These are phyloP conservation scores for Sminthurides bifidus DNA, from an alignment of 1,140 invertebrate species.

Conservation along the genomic window DNA sequence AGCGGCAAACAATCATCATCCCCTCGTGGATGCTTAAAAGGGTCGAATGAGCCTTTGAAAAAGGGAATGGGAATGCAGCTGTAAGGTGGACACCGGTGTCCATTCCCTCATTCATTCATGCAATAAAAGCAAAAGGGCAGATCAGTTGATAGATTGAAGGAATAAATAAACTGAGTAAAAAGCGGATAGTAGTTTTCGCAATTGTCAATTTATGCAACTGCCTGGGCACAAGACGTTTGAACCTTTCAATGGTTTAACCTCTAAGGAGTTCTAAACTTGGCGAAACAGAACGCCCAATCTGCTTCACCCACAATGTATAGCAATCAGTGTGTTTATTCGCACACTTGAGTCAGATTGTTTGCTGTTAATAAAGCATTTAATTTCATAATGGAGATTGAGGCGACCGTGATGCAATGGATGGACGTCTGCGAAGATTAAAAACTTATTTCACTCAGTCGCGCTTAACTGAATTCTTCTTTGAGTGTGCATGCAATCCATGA, in stretches of 20 bases:
- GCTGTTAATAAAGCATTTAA: no score
- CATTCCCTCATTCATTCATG: neutral
- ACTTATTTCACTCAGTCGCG: no score
- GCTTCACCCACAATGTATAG: no score
- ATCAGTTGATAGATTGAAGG: neutral
- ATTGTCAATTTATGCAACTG: no score
- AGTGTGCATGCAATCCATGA: conserved; percentile 7
- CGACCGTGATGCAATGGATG: no score
- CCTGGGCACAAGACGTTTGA: conserved; percentile 10
- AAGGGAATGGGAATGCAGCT: neutral
- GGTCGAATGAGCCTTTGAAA: neutral
- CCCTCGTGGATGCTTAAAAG: neutral
- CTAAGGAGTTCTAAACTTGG: conserved; percentile 15
- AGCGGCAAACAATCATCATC: neutral
- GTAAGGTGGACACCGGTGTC: neutral
- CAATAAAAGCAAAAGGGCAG: neutral
- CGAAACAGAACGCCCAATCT: conserved; percentile 18
- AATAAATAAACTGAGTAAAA: no score
- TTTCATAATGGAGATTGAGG: no score
- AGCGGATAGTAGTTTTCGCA: no score
- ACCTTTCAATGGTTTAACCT: conserved; percentile 9
- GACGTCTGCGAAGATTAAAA: no score
- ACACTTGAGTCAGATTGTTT: no score
- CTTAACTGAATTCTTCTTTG: conserved; percentile 23
- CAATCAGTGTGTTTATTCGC: no score